A percentile compares a stretch with the other conserved stretches of the same genome.
phyloP scores from a whole-genome alignment of 2,888 invertebrate genomes.

The Amphipyra tragopoginis region DNA sequence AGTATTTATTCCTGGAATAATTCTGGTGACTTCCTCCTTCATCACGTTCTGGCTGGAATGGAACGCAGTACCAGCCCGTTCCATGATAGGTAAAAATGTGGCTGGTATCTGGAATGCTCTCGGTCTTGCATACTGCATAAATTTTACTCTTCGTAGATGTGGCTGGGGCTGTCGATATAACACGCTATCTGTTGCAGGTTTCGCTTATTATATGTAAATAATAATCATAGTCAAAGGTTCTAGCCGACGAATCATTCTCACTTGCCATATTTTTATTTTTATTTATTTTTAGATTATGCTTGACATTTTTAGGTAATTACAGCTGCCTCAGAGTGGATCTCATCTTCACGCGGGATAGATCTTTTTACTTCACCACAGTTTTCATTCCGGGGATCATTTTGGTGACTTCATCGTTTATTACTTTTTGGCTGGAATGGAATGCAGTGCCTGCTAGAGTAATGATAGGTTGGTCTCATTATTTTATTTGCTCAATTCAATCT shows the following conservation, averaged over 20 bases:
- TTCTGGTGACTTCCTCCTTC: conserved; percentile 95
- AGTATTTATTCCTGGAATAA: conserved; percentile 97
- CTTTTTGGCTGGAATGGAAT: conserved; percentile 99
- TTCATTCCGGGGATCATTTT: conserved; percentile 99
- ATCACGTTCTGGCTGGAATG: conserved; percentile 97
- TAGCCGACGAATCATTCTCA: conserved; percentile 65
- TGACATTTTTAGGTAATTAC: conserved; percentile 95
- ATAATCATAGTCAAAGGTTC: conserved; percentile 45
- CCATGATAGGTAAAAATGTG: conserved; percentile 94
- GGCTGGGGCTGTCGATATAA: conserved; percentile 83
- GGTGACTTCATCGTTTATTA: conserved; percentile 98
- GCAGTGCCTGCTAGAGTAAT: conserved; percentile 98
- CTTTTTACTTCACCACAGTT: conserved; percentile 99
- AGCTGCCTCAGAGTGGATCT: conserved; percentile 98
- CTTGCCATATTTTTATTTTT: conserved; percentile 58
- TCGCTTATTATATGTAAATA: conserved; percentile 77
- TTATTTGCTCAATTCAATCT: conserved; percentile 63
- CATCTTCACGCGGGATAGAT: conserved; percentile 98
- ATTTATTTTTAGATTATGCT: conserved; percentile 84
- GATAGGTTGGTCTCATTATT: conserved; percentile 93
- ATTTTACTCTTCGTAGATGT: conserved; percentile 78
- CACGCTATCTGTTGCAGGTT: conserved; percentile 84
- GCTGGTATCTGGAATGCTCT: conserved; percentile 80
- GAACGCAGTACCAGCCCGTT: conserved; percentile 96
- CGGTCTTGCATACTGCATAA: conserved; percentile 80